Evolutionary conservation across 1,140 invertebrate species (phyloP).

Genomic region (Eufriesea mexicana): DNA sequence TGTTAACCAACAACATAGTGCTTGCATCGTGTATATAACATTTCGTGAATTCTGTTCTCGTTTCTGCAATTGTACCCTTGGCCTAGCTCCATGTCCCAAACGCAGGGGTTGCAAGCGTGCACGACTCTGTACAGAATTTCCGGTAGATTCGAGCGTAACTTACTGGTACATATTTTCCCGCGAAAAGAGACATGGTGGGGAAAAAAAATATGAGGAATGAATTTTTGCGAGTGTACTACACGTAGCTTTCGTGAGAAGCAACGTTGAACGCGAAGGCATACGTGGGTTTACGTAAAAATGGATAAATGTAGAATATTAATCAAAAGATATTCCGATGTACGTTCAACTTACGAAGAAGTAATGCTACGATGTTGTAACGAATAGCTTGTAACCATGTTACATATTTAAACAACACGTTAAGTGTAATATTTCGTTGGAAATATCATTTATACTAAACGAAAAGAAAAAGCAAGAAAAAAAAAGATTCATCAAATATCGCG

Average conservation of each 20-base stretch:
- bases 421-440: conserved; percentile 10
- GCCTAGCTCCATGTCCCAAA: not conserved
- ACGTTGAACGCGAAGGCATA: not conserved
- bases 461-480: not conserved
- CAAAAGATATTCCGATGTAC: conserved; percentile 7
- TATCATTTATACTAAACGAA: conserved; percentile 17
- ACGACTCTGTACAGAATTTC: conserved; percentile 1
- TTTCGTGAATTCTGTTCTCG: conserved; percentile 31
- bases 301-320: conserved; percentile 23
- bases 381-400: conserved; percentile 29
- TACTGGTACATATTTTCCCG: conserved; percentile 35
- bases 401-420: not conserved
- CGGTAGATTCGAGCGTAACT: conserved; percentile 19
- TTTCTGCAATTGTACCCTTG: conserved; percentile 41
- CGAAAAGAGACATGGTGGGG: not conserved
- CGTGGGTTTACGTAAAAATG: conserved; percentile 5
- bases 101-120: conserved; percentile 10
- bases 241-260: conserved; percentile 3
- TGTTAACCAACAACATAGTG: conserved; percentile 8
- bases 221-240: conserved; percentile 15
- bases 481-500: not conserved
- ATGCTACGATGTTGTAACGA: conserved; percentile 25
- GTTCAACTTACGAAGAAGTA: conserved; percentile 17
- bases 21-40: not conserved
- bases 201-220: not conserved